Conservation (phyloP, 1,140 invertebrate species). For the Polyergus mexicanus region DNA sequence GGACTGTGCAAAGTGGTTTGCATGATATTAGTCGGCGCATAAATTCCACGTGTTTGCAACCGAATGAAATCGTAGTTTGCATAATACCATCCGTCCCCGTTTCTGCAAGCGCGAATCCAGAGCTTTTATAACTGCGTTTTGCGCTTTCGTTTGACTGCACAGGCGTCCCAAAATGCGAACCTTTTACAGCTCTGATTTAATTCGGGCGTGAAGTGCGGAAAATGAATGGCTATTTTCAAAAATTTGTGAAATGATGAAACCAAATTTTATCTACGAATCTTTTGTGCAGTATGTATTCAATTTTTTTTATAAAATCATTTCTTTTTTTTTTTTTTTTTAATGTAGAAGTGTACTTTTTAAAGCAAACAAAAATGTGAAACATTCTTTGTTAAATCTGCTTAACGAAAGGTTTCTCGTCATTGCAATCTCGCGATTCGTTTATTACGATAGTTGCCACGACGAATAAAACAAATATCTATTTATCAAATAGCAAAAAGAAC, state of each 20-base stretch:
- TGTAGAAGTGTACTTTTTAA: not conserved
- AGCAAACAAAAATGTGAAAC: not conserved
- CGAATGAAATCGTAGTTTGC: constrained; percentile 59
- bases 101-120: constrained; percentile 35
- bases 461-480: constrained; percentile 55
- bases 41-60: constrained; percentile 61
- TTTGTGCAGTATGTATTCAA: not conserved
- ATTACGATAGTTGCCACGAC: constrained; percentile 1
- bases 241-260: not conserved
- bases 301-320: not conserved
- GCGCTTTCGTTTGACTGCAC: constrained; percentile 35
- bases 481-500: constrained; percentile 33
- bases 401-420: constrained; percentile 6
- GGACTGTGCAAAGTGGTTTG: constrained; percentile 41
- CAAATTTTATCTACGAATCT: not conserved
- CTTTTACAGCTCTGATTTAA: constrained; percentile 26
- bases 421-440: constrained; percentile 18
- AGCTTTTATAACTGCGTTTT: constrained; percentile 58
- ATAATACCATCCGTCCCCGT: constrained; percentile 38
- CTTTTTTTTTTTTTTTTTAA: not conserved
- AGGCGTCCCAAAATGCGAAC: constrained; percentile 33
- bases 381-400: not conserved
- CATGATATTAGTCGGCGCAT: constrained; percentile 58
- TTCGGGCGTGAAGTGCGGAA: constrained; percentile 12
- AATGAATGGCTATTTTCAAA: constrained; percentile 23